Conservation (phyloP, 2,797 vertebrate species). For the Pseudomugil gertrudae region DNA sequence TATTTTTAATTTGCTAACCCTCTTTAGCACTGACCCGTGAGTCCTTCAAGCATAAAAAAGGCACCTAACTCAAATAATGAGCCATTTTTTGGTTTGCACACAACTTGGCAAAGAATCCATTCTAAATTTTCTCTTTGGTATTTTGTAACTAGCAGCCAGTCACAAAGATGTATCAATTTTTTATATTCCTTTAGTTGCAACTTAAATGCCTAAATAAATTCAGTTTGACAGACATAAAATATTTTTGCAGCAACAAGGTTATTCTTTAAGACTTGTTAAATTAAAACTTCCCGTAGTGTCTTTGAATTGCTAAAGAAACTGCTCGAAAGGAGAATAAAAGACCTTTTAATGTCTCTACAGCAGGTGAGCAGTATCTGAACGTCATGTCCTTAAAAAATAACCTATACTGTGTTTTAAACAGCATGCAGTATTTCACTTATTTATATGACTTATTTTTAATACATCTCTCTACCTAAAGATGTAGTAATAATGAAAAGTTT, state of each 20-base stretch:
- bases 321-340: neutral
- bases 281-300: neutral
- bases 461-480: neutral
- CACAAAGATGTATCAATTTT: neutral
- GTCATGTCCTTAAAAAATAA: too few relatives aligned
- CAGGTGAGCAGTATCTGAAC: too few relatives aligned
- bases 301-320: neutral
- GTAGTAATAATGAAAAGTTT: neutral
- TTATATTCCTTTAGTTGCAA: neutral
- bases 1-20: neutral
- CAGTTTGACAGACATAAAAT: too few relatives aligned
- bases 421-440: neutral
- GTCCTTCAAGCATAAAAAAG: neutral
- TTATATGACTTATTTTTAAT: neutral
- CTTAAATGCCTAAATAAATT: neutral
- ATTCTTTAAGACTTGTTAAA: neutral
- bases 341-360: neutral
- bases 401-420: too few relatives aligned
- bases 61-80: neutral
- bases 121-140: conserved; percentile 6
- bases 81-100: neutral
- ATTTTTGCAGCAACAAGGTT: neutral
- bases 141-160: neutral
- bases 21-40: neutral
- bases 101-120: neutral